Evolutionary conservation across 1,140 invertebrate species (phyloP).

Genomic region (Brachionus rubens): DNA sequence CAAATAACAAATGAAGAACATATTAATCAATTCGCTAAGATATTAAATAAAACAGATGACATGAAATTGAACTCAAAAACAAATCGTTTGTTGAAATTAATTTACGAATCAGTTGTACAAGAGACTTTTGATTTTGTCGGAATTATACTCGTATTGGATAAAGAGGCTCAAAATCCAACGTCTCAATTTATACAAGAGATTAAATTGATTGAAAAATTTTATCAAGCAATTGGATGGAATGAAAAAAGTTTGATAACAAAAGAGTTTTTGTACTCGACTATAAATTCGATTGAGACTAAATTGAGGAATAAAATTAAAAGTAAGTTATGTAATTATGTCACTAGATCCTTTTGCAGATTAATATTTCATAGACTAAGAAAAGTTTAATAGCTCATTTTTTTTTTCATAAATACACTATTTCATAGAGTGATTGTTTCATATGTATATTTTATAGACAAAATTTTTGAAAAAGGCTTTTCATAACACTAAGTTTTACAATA

Average conservation of each 20-base stretch:
- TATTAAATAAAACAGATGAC: constrained; percentile 24
- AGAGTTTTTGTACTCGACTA: constrained; percentile 34
- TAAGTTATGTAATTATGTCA: neutral
- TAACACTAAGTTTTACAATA: no score
- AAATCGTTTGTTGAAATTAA: constrained; percentile 20
- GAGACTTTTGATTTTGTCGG: constrained; percentile 45
- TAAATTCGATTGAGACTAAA: constrained; percentile 16
- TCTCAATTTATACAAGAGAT: constrained; percentile 37
- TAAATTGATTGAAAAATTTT: constrained; percentile 22
- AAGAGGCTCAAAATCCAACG: neutral
- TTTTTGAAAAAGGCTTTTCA: no score
- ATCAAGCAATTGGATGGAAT: neutral
- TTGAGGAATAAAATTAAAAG: constrained; percentile 26
- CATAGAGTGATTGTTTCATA: no score
- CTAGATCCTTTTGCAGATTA: no score
- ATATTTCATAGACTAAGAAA: no score
- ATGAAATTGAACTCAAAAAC: neutral
- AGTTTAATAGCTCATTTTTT: no score
- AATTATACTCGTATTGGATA: constrained; percentile 34
- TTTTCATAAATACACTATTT: no score
- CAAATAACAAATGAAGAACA: constrained; percentile 42
- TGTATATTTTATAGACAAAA: no score
- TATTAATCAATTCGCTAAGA: constrained; percentile 37
- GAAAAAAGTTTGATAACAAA: neutral
- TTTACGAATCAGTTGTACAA: constrained; percentile 42